phyloP scores from a whole-genome alignment of 2,113 vertebrate species.

The Gorilla gorilla region DNA sequence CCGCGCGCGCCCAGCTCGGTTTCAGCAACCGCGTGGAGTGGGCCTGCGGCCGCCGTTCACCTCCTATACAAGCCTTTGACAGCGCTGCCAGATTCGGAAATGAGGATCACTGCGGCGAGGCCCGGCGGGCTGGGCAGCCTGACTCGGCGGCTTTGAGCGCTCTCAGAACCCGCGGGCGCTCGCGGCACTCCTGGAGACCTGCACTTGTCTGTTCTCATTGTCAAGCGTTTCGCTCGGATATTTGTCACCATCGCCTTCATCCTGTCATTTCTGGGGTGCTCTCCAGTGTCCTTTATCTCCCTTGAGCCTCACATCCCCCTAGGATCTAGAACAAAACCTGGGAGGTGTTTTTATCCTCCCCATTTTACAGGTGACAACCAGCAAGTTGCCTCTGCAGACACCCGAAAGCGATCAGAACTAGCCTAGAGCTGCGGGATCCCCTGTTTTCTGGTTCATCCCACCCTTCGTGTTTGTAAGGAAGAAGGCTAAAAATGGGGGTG shows the following conservation, averaged over 20 bases:
- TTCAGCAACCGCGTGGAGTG: rapidly evolving
- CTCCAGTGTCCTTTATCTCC: neutral
- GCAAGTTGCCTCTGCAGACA: neutral
- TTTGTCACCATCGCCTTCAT: neutral
- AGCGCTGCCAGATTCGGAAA: rapidly evolving
- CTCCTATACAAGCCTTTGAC: neutral
- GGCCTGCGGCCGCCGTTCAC: rapidly evolving
- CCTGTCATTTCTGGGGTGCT: neutral
- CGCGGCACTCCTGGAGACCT: rapidly evolving
- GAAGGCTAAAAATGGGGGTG: neutral
- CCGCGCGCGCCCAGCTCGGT: rapidly evolving
- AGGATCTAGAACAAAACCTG: neutral
- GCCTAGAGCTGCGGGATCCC: neutral
- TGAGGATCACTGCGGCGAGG: rapidly evolving
- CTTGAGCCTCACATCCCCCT: neutral
- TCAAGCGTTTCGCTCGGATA: neutral
- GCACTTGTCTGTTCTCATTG: neutral
- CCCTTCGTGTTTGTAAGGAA: neutral
- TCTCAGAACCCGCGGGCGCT: rapidly evolving
- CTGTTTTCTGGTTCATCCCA: neutral
- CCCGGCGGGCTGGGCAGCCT: neutral
- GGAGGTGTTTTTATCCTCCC: neutral
- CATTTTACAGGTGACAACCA: neutral
- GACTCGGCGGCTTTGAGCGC: neutral
- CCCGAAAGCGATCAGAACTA: neutral